Conservation (phyloP, 1,140 invertebrate genomes). For the Maniola jurtina region DNA sequence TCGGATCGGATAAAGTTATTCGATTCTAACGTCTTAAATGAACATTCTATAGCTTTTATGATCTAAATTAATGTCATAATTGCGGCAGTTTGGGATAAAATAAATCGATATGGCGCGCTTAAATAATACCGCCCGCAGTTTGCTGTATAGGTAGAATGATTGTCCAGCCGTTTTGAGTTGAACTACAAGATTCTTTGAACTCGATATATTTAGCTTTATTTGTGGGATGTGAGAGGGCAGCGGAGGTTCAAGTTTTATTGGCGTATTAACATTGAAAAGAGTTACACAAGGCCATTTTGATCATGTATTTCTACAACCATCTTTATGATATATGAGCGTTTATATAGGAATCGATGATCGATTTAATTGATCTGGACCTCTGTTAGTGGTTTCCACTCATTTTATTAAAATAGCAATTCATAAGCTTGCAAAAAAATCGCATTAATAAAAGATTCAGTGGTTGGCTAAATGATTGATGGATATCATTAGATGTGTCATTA, state of each 20-base stretch:
- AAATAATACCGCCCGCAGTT: slow-evolving; percentile 74
- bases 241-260: slow-evolving; percentile 38
- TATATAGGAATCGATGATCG: slow-evolving; percentile 41
- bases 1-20: slow-evolving; percentile 70
- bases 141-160: slow-evolving; percentile 49
- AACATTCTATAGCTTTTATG: slow-evolving; percentile 71
- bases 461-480: not conserved
- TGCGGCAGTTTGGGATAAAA: slow-evolving; percentile 74
- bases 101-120: slow-evolving; percentile 74
- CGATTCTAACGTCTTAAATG: slow-evolving; percentile 68
- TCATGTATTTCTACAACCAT: slow-evolving; percentile 51
- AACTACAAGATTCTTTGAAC: slow-evolving; percentile 35
- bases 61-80: slow-evolving; percentile 77
- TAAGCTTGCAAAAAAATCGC: slow-evolving; percentile 3
- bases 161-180: slow-evolving; percentile 48
- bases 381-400: slow-evolving; percentile 14
- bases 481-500: not conserved
- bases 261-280: slow-evolving; percentile 41
- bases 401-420: slow-evolving; percentile 13
- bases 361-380: slow-evolving; percentile 28
- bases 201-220: slow-evolving; percentile 30
- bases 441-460: not conserved
- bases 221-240: slow-evolving; percentile 22
- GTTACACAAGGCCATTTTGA: slow-evolving; percentile 54
- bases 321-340: slow-evolving; percentile 50